Base-by-base conservation (phyloP, 2,797 vertebrate species). In the Danio jaintianensis region DNA sequence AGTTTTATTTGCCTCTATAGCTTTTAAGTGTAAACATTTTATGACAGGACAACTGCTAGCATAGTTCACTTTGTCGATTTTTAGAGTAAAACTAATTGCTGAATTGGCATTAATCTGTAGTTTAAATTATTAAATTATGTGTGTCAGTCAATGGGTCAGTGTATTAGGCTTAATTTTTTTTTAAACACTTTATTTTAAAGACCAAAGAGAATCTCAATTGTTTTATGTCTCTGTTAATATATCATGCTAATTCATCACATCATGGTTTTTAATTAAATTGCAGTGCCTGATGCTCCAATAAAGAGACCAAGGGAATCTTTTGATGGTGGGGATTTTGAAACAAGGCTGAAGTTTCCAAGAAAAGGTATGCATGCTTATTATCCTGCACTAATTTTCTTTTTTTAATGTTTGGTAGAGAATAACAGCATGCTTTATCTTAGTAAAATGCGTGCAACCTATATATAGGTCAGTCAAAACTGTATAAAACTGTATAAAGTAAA, bases 281-380 rank as follows among this genome's bases (percentile, higher is more conserved):
- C 93, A 3, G 94, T 92, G 0, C 92, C 93, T 1, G 94, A 89
- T 36, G 88, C 93, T 0, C 93, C 96, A 0, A 89, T 93, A 77
- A 99, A 98, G 86, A 92, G 97, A 53, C 91, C 95, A 83, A 89
- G 95, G 58, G 96, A 97, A 80, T 70, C 89, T 68, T 91, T 93
- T 53, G 96, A 91, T 0, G 95, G 92, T 3, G 95, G 95, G 0
- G 96, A 96, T 78, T 91, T 93, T 42, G 95, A 93, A 1, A 96
- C 96, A 88, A 97, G 95, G 92, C 96, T 97, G 89, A 98, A 97
- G 86, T 91, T 94, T 79, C 93, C 92, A 79, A 98, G 96, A 82
- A 94, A 93, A 88, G 91, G 87, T 84, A 80, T 15, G 74, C 22
- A 38, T 56, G 68, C 3, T 7, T 16, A 4, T 52, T 64, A 22